Conservation (phyloP, 2,797 vertebrate species). For the Ctenosaura bakeri region DNA sequence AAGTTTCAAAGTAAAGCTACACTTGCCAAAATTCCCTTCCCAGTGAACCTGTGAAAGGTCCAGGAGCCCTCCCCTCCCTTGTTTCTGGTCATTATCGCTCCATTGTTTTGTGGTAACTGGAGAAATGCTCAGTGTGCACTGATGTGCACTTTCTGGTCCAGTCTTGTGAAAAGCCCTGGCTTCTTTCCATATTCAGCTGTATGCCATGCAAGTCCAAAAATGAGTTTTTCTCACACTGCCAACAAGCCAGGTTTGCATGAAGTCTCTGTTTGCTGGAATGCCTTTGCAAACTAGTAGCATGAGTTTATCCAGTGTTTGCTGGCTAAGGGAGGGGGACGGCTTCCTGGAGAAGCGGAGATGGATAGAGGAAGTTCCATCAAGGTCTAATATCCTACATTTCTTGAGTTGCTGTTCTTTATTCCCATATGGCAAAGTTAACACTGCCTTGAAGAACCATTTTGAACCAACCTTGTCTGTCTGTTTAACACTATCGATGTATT, state of each 20-base stretch:
- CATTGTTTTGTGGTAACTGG: neutral
- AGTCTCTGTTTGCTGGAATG: neutral
- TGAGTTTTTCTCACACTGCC: neutral
- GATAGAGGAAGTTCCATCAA: neutral
- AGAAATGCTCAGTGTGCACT: neutral
- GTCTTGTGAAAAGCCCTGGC: neutral
- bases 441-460: neutral
- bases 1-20: neutral
- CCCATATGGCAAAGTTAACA: neutral
- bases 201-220: neutral
- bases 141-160: neutral
- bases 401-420: neutral
- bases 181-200: neutral
- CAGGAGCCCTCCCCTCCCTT: too few relatives aligned
- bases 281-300: neutral
- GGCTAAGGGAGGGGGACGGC: neutral
- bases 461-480: too few relatives aligned
- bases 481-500: too few relatives aligned
- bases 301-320: neutral
- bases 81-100: too few relatives aligned
- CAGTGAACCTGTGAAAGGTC: neutral
- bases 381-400: neutral
- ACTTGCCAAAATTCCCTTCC: neutral
- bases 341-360: neutral
- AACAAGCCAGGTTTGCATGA: neutral